Conservation (phyloP, 2,113 vertebrate species). For the Lutjanus erythropterus region DNA sequence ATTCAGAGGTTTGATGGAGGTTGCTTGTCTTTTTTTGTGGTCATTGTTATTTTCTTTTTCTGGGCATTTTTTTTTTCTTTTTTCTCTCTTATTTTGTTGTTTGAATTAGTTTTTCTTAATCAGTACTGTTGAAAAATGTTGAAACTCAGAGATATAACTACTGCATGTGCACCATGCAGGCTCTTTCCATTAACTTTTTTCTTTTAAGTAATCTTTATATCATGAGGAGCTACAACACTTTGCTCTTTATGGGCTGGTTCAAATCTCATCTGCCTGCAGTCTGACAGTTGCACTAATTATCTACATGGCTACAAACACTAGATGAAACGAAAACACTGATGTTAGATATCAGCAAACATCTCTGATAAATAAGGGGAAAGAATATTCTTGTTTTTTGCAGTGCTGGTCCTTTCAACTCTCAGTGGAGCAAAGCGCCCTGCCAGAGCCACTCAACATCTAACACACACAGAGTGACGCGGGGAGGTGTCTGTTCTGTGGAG, state of each 20-base stretch:
- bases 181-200: conserved; percentile 3
- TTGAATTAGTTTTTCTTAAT: too few species aligned
- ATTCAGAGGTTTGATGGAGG: too few species aligned
- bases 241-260: not conserved
- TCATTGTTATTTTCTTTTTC: too few species aligned
- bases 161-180: not conserved
- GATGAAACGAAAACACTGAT: not conserved
- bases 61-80: not conserved
- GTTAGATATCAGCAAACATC: not conserved
- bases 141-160: not conserved
- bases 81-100: not conserved
- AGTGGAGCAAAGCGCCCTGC: conserved; percentile 1
- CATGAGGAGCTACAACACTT: not conserved
- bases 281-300: not conserved
- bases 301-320: not conserved
- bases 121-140: not conserved
- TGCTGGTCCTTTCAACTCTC: not conserved
- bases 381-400: not conserved
- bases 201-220: conserved; percentile 11
- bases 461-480: conserved; percentile 14
- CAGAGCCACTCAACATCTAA: conserved; percentile 17
- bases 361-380: conserved; percentile 1
- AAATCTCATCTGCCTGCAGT: not conserved
- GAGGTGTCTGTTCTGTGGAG: conserved; percentile 29
- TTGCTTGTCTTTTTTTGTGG: too few species aligned